Conservation (phyloP, 2,113 vertebrate species). For the Pao palembangensis region DNA sequence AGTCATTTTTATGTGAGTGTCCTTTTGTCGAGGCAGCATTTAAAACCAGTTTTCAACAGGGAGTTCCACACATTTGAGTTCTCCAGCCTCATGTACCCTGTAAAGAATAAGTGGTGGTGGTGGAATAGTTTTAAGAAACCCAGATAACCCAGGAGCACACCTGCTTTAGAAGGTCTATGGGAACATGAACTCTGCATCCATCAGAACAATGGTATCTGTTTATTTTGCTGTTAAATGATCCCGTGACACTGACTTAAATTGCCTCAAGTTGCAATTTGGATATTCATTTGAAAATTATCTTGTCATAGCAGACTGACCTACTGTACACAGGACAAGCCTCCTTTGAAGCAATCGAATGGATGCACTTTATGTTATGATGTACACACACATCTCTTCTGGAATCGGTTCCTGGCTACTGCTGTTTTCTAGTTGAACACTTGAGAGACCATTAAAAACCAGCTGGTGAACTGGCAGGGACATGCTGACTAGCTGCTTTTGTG, state of each 20-base stretch:
- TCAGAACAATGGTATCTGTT: not conserved
- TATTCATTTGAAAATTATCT: not conserved
- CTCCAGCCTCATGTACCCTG: not conserved
- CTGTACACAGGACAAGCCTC: too few species aligned
- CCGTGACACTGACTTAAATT: not conserved
- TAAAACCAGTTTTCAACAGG: slow-evolving; percentile 12
- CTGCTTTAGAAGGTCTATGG: not conserved
- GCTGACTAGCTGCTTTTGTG: slow-evolving; percentile 28
- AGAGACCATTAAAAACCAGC: slow-evolving; percentile 2
- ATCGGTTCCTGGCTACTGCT: too few species aligned
- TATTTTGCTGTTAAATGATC: not conserved
- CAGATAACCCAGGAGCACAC: not conserved
- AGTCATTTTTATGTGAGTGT: slow-evolving; percentile 23
- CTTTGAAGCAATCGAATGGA: too few species aligned
- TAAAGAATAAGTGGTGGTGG: not conserved
- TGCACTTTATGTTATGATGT: too few species aligned
- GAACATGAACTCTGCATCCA: not conserved
- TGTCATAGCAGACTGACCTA: too few species aligned
- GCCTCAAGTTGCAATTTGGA: not conserved
- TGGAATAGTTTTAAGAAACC: slow-evolving; percentile 3
- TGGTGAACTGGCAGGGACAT: slow-evolving; percentile 28
- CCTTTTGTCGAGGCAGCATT: slow-evolving; percentile 17
- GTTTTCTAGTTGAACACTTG: not conserved
- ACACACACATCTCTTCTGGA: too few species aligned
- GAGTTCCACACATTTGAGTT: slow-evolving; percentile 5